These are phyloP conservation scores for Arvicanthis niloticus DNA, from an alignment of 2,113 vertebrate genomes.

Conservation along the genomic window DNA sequence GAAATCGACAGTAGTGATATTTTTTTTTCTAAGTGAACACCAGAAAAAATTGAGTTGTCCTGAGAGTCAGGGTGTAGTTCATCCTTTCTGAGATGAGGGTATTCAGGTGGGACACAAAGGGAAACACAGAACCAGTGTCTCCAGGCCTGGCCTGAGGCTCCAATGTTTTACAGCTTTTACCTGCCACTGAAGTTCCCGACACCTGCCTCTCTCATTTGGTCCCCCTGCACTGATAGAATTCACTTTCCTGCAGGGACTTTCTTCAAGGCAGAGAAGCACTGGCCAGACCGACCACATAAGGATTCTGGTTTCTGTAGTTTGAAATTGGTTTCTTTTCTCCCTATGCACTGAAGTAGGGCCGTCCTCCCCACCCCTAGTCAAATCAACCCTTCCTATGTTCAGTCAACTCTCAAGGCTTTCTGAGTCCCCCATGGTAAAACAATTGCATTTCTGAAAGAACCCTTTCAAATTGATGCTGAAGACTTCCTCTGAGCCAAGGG, in stretches of 20 bases:
- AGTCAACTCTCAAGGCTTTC: not conserved
- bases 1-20: not conserved
- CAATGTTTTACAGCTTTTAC: not conserved
- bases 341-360: not conserved
- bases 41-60: not conserved
- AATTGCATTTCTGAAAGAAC: not conserved
- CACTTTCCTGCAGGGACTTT: not conserved
- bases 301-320: not conserved
- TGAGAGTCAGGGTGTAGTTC: slow-evolving; percentile 5
- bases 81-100: slow-evolving; percentile 55
- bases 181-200: not conserved
- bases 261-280: not conserved
- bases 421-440: not conserved
- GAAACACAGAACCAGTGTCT: not conserved
- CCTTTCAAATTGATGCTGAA: not conserved
- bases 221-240: not conserved
- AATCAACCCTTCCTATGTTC: not conserved
- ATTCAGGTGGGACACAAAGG: not conserved
- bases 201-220: not conserved
- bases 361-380: not conserved
- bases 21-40: not conserved
- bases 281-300: not conserved
- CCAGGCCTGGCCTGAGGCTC: not conserved
- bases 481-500: not conserved
- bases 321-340: not conserved